Evolutionary conservation across 2,888 invertebrate genomes (phyloP).

Genomic region (Tetrapedia diversipes): DNA sequence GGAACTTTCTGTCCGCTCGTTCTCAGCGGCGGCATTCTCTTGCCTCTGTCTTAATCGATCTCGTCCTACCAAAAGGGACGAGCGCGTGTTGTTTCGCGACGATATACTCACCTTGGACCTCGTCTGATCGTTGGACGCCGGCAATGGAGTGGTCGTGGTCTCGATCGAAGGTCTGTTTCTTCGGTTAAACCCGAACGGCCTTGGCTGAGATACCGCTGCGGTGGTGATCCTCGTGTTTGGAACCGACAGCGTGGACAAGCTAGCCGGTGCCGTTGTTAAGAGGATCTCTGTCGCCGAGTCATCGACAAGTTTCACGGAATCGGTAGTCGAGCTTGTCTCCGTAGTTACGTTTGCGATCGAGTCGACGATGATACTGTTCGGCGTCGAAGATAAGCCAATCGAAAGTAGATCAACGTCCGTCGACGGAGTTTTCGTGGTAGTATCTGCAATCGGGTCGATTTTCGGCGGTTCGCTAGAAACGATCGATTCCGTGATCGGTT

Average conservation of each 20-base stretch:
- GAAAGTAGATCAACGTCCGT: background rate
- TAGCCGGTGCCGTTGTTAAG: constrained; percentile 71
- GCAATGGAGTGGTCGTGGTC: constrained; percentile 65
- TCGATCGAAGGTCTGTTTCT: constrained; percentile 81
- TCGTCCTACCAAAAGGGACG: constrained; percentile 74
- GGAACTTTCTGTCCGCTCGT: constrained; percentile 38
- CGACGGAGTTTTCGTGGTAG: background rate
- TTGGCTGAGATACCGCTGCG: constrained; percentile 83
- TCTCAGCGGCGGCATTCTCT: constrained; percentile 21
- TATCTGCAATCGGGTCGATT: background rate
- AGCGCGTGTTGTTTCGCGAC: constrained; percentile 79
- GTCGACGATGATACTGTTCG: constrained; percentile 3
- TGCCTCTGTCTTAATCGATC: constrained; percentile 71
- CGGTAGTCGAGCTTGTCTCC: constrained; percentile 48
- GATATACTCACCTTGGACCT: constrained; percentile 81
- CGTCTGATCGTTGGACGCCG: constrained; percentile 70
- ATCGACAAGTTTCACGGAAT: constrained; percentile 72
- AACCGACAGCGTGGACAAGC: constrained; percentile 59
- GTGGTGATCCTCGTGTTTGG: constrained; percentile 61
- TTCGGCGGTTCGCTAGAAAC: background rate
- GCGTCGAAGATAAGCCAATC: constrained; percentile 12
- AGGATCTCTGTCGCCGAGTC: constrained; percentile 78
- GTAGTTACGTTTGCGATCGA: constrained; percentile 6
- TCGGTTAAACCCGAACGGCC: constrained; percentile 84
- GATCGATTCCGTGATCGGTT: constrained; percentile 28